These are phyloP conservation scores for Catonia carolina DNA, from an alignment of 2,888 invertebrate species.

Conservation along the genomic window DNA sequence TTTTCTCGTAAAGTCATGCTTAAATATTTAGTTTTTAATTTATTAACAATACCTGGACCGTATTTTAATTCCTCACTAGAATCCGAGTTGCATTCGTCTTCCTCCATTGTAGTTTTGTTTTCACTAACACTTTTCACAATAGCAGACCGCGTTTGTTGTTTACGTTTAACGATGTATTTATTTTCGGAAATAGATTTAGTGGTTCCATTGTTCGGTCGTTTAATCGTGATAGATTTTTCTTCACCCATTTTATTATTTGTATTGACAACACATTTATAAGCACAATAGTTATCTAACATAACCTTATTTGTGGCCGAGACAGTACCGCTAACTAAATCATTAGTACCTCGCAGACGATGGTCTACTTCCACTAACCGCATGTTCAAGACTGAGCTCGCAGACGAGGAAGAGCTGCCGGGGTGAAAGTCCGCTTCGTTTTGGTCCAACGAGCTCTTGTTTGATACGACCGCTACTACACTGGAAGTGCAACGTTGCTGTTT, in stretches of 20 bases:
- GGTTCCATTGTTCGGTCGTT: conserved; percentile 19
- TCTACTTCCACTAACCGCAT: conserved; percentile 37
- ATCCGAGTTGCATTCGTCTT: conserved; percentile 47
- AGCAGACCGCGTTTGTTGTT: conserved; percentile 42
- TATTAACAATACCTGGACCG: conserved; percentile 87
- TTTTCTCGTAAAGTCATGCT: conserved; percentile 76
- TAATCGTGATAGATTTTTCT: conserved; percentile 29
- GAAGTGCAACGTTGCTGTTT: conserved; percentile 30
- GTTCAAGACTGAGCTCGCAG: conserved; percentile 30
- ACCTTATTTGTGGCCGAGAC: conserved; percentile 1
- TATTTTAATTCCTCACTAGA: conserved; percentile 75
- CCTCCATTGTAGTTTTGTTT: conserved; percentile 28
- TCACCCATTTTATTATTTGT: conserved; percentile 33
- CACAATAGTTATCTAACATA: conserved; percentile 24
- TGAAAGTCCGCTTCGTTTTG: conserved; percentile 39
- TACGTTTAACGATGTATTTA: conserved; percentile 45
- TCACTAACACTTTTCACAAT: conserved; percentile 37
- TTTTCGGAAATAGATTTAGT: conserved; percentile 3
- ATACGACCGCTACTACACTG: conserved; percentile 34
- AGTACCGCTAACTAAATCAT: conserved; percentile 25
- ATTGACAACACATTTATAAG: conserved; percentile 16
- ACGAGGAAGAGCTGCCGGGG: conserved; percentile 27
- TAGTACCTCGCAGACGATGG: conserved; percentile 39
- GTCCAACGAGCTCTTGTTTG: conserved; percentile 31
- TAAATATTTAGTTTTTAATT: conserved; percentile 77